Conservation (phyloP, 2,113 vertebrate species). For the Clarias magur region DNA sequence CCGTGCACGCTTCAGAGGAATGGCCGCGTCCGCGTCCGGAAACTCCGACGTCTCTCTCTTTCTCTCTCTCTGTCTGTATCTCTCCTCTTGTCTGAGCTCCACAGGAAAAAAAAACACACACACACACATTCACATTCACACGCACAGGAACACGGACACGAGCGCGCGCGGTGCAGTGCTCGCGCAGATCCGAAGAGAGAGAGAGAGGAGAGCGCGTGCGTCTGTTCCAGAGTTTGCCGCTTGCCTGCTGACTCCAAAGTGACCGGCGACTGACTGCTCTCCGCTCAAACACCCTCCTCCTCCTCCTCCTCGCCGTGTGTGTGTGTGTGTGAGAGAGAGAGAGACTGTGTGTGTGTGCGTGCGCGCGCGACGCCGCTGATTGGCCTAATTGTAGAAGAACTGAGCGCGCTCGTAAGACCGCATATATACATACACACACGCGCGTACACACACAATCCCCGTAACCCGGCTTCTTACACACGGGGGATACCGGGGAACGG, state of each 20-base stretch:
- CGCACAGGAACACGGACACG: not conserved
- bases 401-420: constrained; percentile 6
- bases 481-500: constrained; percentile 54
- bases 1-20: not conserved
- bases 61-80: not conserved
- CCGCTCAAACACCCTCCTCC: constrained; percentile 59
- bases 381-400: constrained; percentile 72
- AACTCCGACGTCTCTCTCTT: constrained; percentile 5
- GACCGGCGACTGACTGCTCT: constrained; percentile 66
- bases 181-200: not conserved
- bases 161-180: not conserved
- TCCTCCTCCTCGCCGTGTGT: not conserved
- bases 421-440: too few species aligned
- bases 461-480: too few species aligned
- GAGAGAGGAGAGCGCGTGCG: constrained; percentile 49
- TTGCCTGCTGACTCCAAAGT: constrained; percentile 57
- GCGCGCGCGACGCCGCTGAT: constrained; percentile 67
- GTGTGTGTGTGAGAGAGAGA: not conserved
- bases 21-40: constrained; percentile 37
- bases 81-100: not conserved
- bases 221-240: constrained; percentile 62
- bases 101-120: not conserved
- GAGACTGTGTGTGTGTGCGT: not conserved
- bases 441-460: too few species aligned
- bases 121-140: not conserved